A percentile compares a stretch with the other conserved stretches of the same genome.
phyloP scores from a whole-genome alignment of 92 coral and sea anemone genomes.

The Epizoanthus rinbou region DNA sequence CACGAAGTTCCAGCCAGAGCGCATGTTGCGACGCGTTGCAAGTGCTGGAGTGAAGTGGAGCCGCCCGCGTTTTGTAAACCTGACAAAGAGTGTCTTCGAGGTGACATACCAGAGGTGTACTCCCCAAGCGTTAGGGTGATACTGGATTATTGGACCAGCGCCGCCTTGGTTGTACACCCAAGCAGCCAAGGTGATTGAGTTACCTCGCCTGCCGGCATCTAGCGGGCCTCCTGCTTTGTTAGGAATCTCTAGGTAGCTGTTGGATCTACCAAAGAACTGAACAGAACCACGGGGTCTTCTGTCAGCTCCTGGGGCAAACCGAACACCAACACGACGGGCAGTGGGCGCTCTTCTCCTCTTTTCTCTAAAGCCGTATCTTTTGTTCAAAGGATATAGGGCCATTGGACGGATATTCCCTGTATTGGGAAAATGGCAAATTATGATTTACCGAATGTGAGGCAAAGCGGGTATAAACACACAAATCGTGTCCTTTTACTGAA shows the following conservation, averaged over 20 bases:
- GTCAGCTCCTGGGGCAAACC: conserved; percentile 71
- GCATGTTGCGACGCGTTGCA: conserved; percentile 45
- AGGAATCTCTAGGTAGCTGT: conserved; percentile 81
- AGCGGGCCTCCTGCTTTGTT: conserved; percentile 63
- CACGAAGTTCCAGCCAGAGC: conserved; percentile 57
- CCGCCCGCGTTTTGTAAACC: conserved; percentile 55
- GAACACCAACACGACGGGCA: conserved; percentile 61
- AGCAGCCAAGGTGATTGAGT: conserved; percentile 60
- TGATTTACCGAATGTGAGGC: background rate
- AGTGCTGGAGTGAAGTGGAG: conserved; percentile 54
- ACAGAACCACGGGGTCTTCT: conserved; percentile 66
- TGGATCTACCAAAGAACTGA: conserved; percentile 63
- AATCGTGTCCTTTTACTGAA: background rate
- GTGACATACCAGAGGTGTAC: conserved; percentile 63
- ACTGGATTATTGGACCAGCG: conserved; percentile 72
- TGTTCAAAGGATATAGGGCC: conserved; percentile 80
- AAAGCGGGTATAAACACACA: background rate
- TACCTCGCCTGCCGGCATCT: conserved; percentile 50
- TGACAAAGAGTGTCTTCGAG: conserved; percentile 51
- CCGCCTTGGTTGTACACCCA: conserved; percentile 61
- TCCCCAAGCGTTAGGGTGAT: conserved; percentile 65
- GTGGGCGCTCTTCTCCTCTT: conserved; percentile 61
- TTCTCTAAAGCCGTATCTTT: conserved; percentile 59
- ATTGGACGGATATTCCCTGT: conserved; percentile 48
- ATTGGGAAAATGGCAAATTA: background rate